Evolutionary conservation across 2,797 vertebrate species (phyloP).

Genomic region (Neomorphus geoffroyi): DNA sequence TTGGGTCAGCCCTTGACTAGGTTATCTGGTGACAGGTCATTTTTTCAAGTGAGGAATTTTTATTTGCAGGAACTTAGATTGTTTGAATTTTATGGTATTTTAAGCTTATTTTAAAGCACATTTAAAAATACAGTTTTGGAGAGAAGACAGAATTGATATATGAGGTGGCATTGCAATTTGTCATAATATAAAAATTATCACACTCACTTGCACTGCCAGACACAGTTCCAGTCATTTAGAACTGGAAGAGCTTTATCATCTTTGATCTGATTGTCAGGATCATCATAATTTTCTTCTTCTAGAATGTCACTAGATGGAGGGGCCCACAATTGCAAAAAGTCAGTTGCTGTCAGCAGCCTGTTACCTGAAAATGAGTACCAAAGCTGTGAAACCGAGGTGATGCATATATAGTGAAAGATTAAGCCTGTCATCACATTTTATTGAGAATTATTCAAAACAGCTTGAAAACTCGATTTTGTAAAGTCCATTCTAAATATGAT

Average conservation of each 20-base stretch:
- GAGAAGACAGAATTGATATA: not conserved
- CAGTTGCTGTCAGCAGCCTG: constrained; percentile 93
- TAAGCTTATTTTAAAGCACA: not conserved
- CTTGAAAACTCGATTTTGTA: not conserved
- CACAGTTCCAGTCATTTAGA: constrained; percentile 95
- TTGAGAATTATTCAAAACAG: not conserved
- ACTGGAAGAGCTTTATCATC: constrained; percentile 87
- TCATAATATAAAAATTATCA: constrained; percentile 43
- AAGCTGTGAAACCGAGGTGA: not conserved
- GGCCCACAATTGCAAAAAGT: constrained; percentile 93
- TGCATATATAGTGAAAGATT: not conserved
- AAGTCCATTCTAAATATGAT: not conserved
- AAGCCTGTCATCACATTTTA: not conserved
- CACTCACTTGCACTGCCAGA: constrained; percentile 99
- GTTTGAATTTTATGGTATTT: not conserved
- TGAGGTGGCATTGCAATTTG: not conserved
- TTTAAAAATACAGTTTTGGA: not conserved
- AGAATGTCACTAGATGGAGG: constrained; percentile 87
- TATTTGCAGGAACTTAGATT: not conserved
- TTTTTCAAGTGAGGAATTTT: not conserved
- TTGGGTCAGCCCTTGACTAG: not conserved
- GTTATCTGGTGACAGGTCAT: not conserved
- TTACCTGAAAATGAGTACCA: constrained; percentile 82
- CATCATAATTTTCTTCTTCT: constrained; percentile 86
- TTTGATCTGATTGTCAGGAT: constrained; percentile 77